Percentiles rank a stretch among this genome's conserved stretches.
Conservation (phyloP, 1,140 invertebrate genomes). For the Drosophila lowei region DNA sequence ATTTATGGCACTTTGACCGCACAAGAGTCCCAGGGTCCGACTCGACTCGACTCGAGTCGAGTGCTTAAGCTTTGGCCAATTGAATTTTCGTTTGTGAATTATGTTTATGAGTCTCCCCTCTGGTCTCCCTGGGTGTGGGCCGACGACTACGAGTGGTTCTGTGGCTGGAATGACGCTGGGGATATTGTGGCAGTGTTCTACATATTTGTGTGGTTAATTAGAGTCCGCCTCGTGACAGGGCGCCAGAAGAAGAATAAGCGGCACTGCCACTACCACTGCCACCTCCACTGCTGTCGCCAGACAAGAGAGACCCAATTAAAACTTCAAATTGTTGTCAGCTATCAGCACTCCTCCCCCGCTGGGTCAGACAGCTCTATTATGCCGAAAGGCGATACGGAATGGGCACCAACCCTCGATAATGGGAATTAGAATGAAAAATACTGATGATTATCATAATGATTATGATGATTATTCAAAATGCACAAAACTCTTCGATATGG, state of each 20-base stretch:
- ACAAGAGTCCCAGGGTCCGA: constrained; percentile 21
- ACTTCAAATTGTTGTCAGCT: constrained; percentile 60
- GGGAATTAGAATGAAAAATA: constrained; percentile 29
- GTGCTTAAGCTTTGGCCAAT: constrained; percentile 63
- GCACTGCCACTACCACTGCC: not conserved
- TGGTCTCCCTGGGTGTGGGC: not conserved
- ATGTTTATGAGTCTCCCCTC: constrained; percentile 55
- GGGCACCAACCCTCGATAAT: constrained; percentile 39
- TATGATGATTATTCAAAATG: constrained; percentile 62
- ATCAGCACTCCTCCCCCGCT: constrained; percentile 57
- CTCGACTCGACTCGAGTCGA: constrained; percentile 9
- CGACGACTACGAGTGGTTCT: constrained; percentile 1
- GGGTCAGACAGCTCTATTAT: constrained; percentile 69
- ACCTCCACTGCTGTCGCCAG: not conserved
- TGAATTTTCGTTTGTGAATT: constrained; percentile 72
- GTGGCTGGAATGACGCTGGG: constrained; percentile 25
- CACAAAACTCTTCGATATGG: constrained; percentile 22
- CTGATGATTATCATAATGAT: constrained; percentile 38
- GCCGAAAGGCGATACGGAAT: not conserved
- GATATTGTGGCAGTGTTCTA: constrained; percentile 33
- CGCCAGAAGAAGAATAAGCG: constrained; percentile 19
- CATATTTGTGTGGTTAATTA: constrained; percentile 66
- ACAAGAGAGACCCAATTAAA: constrained; percentile 57
- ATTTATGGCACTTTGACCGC: constrained; percentile 72
- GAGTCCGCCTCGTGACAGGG: constrained; percentile 33